Percentiles rank a stretch among this genome's conserved stretches.
These are phyloP conservation scores for Aleiodes leptofemur DNA, from an alignment of 2,888 invertebrate genomes.

Conservation along the genomic window DNA sequence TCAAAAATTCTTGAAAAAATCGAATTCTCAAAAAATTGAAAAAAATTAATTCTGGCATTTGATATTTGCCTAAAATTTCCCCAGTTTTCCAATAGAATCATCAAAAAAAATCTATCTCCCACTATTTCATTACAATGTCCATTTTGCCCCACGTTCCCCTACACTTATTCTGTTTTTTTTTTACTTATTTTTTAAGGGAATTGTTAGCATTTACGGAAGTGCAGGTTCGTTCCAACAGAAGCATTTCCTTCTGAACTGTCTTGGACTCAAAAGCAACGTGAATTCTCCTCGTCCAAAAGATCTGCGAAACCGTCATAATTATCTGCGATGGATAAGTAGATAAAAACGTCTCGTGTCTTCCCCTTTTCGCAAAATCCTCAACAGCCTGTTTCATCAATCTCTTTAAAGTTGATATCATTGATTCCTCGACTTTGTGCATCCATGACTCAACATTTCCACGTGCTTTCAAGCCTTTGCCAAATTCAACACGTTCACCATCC, in stretches of 20 bases:
- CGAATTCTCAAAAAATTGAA: no score
- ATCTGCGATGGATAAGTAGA: slow-evolving; percentile 86
- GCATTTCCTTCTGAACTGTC: slow-evolving; percentile 78
- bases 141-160: no score
- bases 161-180: background rate
- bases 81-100: no score
- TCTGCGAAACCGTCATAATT: slow-evolving; percentile 89
- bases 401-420: slow-evolving; percentile 89
- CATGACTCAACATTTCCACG: slow-evolving; percentile 95
- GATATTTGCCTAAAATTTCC: no score
- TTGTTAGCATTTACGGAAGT: slow-evolving; percentile 76
- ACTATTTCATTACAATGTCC: no score
- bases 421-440: slow-evolving; percentile 93
- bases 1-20: no score
- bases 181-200: background rate
- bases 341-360: slow-evolving; percentile 84
- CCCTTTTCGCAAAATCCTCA: slow-evolving; percentile 80
- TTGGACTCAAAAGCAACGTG: slow-evolving; percentile 81
- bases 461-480: slow-evolving; percentile 90
- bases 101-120: no score
- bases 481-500: slow-evolving; percentile 87
- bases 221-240: slow-evolving; percentile 83
- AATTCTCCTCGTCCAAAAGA: slow-evolving; percentile 91
- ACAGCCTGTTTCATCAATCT: slow-evolving; percentile 86
- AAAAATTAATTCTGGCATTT: no score